Evolutionary conservation across 2,888 invertebrate species (phyloP).

Genomic region (Theodoxus fluviatilis): DNA sequence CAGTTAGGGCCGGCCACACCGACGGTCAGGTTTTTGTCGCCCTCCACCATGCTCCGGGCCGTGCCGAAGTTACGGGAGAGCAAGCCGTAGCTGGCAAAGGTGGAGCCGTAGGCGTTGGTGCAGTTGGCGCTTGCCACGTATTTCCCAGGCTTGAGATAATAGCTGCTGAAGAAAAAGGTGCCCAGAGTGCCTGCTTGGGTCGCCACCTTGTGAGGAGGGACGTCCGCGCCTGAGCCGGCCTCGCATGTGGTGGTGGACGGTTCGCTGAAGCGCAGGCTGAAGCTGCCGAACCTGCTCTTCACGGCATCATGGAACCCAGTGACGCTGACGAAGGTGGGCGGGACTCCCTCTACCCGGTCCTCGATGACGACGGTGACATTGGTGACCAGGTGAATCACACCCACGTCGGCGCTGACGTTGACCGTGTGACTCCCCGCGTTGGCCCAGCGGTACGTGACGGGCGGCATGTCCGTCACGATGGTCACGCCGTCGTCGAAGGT

Average conservation of each 20-base stretch:
- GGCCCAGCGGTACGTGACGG: constrained; percentile 49
- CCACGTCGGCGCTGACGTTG: constrained; percentile 39
- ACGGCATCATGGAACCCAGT: constrained; percentile 37
- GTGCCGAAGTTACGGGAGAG: constrained; percentile 39
- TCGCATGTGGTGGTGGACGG: no score
- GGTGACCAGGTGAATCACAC: constrained; percentile 35
- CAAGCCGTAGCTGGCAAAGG: constrained; percentile 35
- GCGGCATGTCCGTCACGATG: constrained; percentile 31
- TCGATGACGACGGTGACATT: constrained; percentile 40
- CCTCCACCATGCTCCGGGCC: constrained; percentile 35
- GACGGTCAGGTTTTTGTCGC: constrained; percentile 31
- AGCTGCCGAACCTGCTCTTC: no score
- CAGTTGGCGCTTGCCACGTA: constrained; percentile 40
- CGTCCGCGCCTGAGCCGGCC: no score
- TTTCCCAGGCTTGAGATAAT: no score
- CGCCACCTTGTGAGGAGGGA: no score
- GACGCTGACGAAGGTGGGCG: constrained; percentile 42
- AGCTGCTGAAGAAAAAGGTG: no score
- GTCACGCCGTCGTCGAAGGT: constrained; percentile 53
- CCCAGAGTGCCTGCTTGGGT: no score
- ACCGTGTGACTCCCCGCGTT: constrained; percentile 46
- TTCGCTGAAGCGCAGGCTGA: no score
- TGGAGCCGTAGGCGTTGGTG: constrained; percentile 48
- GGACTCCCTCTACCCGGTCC: constrained; percentile 46
- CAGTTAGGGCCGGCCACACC: constrained; percentile 32